Percentiles rank a stretch among this genome's conserved stretches.
These are phyloP conservation scores for Ophion ellenae DNA, from an alignment of 2,888 invertebrate species.

Conservation along the genomic window DNA sequence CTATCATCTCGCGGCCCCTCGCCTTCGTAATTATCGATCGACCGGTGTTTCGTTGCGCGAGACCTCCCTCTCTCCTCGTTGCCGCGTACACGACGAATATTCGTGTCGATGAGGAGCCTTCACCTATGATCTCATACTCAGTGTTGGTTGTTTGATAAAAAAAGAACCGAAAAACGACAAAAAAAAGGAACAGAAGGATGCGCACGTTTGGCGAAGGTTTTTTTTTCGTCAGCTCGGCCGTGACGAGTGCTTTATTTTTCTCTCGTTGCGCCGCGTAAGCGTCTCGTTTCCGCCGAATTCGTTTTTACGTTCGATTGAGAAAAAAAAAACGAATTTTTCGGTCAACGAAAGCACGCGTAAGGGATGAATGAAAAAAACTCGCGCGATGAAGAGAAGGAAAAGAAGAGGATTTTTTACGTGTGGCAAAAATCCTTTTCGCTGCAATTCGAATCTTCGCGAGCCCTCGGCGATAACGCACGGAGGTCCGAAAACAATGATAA, in stretches of 20 bases:
- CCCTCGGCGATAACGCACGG: not conserved
- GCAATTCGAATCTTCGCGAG: not conserved
- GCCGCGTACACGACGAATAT: not conserved
- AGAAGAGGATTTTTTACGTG: conserved; percentile 9
- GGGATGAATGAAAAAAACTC: conserved; percentile 29
- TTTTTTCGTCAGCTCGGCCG: not conserved
- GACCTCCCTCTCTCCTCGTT: not conserved
- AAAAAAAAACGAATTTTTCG: not conserved
- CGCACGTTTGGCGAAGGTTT: not conserved
- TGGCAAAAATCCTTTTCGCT: conserved; percentile 27
- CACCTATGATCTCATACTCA: conserved; percentile 62
- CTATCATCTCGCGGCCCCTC: conserved; percentile 2
- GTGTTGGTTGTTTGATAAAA: conserved; percentile 50
- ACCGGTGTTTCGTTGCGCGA: not conserved
- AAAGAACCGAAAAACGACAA: conserved; percentile 20
- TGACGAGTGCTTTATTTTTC: not conserved
- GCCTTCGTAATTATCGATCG: conserved; percentile 25
- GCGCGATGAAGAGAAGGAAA: conserved; percentile 22
- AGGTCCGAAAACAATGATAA: not conserved
- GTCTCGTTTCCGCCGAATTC: not conserved
- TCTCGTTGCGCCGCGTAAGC: not conserved
- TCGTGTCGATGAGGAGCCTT: conserved; percentile 27
- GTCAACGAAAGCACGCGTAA: not conserved
- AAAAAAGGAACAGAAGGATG: conserved; percentile 12
- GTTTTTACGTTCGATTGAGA: not conserved